These are phyloP conservation scores for Lophotis ruficrista DNA, from an alignment of 2,113 vertebrate species.

Conservation along the genomic window DNA sequence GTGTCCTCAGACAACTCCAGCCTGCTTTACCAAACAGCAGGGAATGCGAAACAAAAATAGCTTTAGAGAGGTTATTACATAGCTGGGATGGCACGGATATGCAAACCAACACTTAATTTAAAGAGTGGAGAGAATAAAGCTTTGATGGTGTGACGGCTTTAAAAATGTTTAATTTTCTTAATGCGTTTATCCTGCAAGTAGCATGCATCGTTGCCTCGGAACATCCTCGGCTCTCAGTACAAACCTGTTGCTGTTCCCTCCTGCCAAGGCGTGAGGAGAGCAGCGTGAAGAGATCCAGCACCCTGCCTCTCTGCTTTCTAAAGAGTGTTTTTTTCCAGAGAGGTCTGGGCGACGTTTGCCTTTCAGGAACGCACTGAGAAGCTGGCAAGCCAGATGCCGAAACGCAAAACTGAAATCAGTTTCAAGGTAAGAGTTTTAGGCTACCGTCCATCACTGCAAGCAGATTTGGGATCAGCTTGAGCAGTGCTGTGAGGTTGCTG, in stretches of 20 bases:
- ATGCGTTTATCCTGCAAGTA: neutral
- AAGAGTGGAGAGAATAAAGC: neutral
- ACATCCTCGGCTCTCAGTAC: neutral
- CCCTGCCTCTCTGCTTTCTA: neutral
- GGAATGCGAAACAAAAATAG: conserved; percentile 30
- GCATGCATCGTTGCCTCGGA: neutral
- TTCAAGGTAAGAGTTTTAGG: neutral
- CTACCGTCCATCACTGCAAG: neutral
- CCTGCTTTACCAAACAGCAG: neutral
- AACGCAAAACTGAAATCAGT: neutral
- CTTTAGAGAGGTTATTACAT: conserved; percentile 19
- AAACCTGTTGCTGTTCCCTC: neutral
- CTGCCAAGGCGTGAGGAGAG: neutral
- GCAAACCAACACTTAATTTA: conserved; percentile 35
- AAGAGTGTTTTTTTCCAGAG: neutral
- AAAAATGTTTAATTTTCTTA: conserved; percentile 38
- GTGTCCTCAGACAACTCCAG: conserved; percentile 38
- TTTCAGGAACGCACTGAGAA: accelerated
- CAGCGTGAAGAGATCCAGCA: neutral
- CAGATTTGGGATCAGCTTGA: neutral
- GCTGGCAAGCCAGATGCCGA: neutral
- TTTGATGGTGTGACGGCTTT: neutral
- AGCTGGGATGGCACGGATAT: neutral
- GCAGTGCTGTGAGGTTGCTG: neutral
- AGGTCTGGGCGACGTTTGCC: neutral